Base-by-base conservation (phyloP, 2,797 vertebrate genomes). In the Acipenser transmontanus region DNA sequence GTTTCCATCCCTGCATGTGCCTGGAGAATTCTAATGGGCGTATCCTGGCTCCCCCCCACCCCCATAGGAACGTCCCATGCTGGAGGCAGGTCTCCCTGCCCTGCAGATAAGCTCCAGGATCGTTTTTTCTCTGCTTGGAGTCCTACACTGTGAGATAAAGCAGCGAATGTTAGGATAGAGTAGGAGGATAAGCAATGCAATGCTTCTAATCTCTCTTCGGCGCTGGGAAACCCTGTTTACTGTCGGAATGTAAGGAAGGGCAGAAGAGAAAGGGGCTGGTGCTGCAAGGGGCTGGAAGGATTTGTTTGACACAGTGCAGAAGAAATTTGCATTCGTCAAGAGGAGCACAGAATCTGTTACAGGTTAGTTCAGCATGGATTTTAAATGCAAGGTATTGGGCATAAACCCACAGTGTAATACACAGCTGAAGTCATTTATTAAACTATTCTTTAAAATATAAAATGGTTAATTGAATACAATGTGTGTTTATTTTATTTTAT, bases 81-180 rank as follows among this genome's bases (percentile, higher is more conserved):
- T 57, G 72, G 71, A 72, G 73, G 64, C 12, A 57, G 68, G 70
- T 75, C 78, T 59, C 34, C 74, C 72, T 85, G 74, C 71, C 67
- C 69, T 78, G 69, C 61, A 72, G 79, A 76, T 80, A 74, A 66
- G 48, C 74, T 72, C 73, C 57, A 8, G 7, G 52, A 0, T 80
- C 66, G 78, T 67, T 63, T 64, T 13, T 66, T 80, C 65, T n/a
- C 69, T 62, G 57, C 34, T 70, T 74, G 76, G 66, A 74, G 79
- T 82, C 74, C 66, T 34, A 0, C 65, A 60, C 70, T 1, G 0
- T 74, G 71, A 70, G 70, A 81, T 81, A 76, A 84, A 79, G 54
- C 34, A 70, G 48, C 70, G 49, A 68, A 68, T 67, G 66, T 1
- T 4, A 70, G 61, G 49, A 50, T 52, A 74, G 65, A 73, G 65